Evolutionary conservation across 1,140 invertebrate species (phyloP).

Genomic region (Macrostomum lignano): DNA sequence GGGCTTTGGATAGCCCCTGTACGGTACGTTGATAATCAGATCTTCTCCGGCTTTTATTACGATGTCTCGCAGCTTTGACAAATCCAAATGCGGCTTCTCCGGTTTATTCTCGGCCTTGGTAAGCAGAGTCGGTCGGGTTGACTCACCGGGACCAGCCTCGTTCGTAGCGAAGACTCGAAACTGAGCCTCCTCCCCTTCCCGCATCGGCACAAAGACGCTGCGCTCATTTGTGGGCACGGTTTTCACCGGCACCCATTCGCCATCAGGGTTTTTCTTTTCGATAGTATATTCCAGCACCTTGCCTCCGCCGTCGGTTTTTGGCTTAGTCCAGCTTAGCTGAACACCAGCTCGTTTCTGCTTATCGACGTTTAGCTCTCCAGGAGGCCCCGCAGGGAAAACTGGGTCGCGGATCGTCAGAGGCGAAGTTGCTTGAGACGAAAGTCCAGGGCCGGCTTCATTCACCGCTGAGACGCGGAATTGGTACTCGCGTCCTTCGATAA

Average conservation of each 20-base stretch:
- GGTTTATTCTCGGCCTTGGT: conserved; percentile 68
- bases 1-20: conserved; percentile 43
- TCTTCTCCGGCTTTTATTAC: conserved; percentile 72
- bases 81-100: conserved; percentile 10
- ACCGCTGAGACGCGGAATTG: conserved; percentile 74
- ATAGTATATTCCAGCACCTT: conserved; percentile 77
- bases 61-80: conserved; percentile 66
- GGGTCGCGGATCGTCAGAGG: conserved; percentile 36
- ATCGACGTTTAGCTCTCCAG: conserved; percentile 68
- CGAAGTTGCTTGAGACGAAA: conserved; percentile 71
- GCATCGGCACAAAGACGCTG: conserved; percentile 42
- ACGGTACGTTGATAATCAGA: conserved; percentile 31
- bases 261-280: conserved; percentile 50
- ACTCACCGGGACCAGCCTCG: conserved; percentile 63
- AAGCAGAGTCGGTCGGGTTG: conserved; percentile 51
- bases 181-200: conserved; percentile 70
- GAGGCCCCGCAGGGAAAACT: conserved; percentile 48
- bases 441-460: conserved; percentile 75
- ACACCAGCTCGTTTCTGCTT: conserved; percentile 78
- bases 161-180: conserved; percentile 85
- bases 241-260: conserved; percentile 63
- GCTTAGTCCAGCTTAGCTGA: conserved; percentile 68
- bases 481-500: conserved; percentile 60
- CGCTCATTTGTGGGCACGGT: conserved; percentile 39
- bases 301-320: conserved; percentile 63